Conservation (phyloP, 1,140 invertebrate genomes). For the Aphaenogaster ashmeadi region DNA sequence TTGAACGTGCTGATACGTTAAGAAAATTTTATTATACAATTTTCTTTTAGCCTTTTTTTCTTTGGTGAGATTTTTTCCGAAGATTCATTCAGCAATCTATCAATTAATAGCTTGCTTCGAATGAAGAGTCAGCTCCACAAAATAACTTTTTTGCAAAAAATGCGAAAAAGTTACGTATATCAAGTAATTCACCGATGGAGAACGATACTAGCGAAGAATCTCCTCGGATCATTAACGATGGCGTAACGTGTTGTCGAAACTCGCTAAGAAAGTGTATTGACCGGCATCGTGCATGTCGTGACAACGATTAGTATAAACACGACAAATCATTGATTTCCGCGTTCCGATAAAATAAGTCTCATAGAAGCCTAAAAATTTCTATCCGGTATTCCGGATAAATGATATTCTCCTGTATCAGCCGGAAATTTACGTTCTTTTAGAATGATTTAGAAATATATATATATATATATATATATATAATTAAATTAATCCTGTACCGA, state of each 20-base stretch:
- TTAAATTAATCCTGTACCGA: background rate
- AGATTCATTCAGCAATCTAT: background rate
- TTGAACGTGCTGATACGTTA: background rate
- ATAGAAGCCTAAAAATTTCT: background rate
- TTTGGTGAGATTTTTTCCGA: background rate
- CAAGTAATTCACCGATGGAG: background rate
- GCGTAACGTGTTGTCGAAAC: conserved; percentile 44
- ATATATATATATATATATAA: background rate
- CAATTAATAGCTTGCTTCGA: background rate
- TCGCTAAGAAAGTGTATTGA: conserved; percentile 30
- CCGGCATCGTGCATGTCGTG: background rate
- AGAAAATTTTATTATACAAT: background rate
- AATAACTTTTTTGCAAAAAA: background rate
- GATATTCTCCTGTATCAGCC: background rate
- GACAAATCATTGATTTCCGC: conserved; percentile 59
- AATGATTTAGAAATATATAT: background rate
- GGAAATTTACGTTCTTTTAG: background rate
- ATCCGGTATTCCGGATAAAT: background rate
- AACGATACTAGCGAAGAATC: conserved; percentile 3
- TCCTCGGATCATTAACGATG: conserved; percentile 44
- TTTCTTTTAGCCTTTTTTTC: background rate
- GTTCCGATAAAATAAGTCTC: conserved; percentile 12
- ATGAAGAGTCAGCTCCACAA: background rate
- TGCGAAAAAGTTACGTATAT: background rate
- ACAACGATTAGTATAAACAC: background rate